Percentiles rank a stretch among this genome's conserved stretches.
These are phyloP conservation scores for Esox lucius DNA, from an alignment of 2,797 vertebrate species.

Conservation along the genomic window DNA sequence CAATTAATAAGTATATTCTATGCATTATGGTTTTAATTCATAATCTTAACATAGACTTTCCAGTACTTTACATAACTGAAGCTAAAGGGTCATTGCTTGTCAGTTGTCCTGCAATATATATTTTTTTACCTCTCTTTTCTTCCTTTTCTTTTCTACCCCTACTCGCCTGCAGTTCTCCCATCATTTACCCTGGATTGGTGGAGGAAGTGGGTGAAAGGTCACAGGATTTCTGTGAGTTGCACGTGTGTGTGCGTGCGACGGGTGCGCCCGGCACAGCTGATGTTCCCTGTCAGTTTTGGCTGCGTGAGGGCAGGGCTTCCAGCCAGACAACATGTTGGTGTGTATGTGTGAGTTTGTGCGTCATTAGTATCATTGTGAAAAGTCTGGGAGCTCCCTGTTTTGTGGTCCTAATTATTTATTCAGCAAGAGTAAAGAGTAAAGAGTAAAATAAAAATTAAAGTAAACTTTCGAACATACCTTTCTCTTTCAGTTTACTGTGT, in stretches of 20 bases:
- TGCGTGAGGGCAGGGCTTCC: slow-evolving; percentile 7
- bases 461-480: too few relatives aligned
- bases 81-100: too few relatives aligned
- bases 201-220: slow-evolving; percentile 63
- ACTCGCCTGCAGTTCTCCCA: slow-evolving; percentile 46
- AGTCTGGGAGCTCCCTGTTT: too few relatives aligned
- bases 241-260: not conserved
- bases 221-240: slow-evolving; percentile 23
- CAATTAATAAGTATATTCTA: not conserved
- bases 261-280: slow-evolving; percentile 27
- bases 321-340: slow-evolving; percentile 19
- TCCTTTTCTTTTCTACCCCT: not conserved
- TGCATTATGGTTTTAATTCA: too few relatives aligned
- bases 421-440: slow-evolving; percentile 5
- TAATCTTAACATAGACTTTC: too few relatives aligned
- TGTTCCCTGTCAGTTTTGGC: slow-evolving; percentile 30
- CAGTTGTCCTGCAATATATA: slow-evolving; percentile 1
- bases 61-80: too few relatives aligned
- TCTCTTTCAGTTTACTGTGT: too few relatives aligned
- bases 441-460: not conserved
- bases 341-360: slow-evolving; percentile 10
- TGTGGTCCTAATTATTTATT: too few relatives aligned
- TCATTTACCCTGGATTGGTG: slow-evolving; percentile 18
- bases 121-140: not conserved
- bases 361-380: not conserved